Conservation (phyloP, 2,888 invertebrate genomes). For the Diploptera punctata region DNA sequence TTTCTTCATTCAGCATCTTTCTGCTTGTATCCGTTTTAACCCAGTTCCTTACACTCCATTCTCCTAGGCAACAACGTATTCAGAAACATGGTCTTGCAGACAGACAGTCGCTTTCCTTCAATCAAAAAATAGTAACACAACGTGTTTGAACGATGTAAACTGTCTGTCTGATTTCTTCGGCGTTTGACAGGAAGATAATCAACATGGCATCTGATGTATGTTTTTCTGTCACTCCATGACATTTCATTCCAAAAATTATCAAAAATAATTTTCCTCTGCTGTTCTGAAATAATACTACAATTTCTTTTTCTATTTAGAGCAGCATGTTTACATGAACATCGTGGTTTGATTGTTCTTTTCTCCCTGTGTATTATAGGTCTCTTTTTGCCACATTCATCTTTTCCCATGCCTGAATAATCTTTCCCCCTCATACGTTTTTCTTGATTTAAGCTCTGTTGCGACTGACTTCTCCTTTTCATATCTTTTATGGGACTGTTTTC, state of each 20-base stretch:
- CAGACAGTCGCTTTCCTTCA: neutral
- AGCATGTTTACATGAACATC: conserved; percentile 5
- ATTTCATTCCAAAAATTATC: conserved; percentile 5
- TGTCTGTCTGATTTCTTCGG: neutral
- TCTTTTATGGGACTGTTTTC: neutral
- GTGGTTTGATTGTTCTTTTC: neutral
- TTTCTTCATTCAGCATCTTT: neutral
- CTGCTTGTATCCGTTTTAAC: neutral
- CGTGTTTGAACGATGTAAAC: neutral
- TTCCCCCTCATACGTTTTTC: neutral
- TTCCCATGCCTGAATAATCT: neutral
- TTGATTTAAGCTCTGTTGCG: neutral
- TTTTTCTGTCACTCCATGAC: conserved; percentile 11
- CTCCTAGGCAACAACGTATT: conserved; percentile 7
- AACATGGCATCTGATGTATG: conserved; percentile 2
- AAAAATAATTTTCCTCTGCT: neutral
- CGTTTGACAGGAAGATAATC: neutral
- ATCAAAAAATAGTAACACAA: conserved; percentile 2
- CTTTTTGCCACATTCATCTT: neutral
- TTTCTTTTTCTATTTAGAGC: neutral
- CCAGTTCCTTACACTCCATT: conserved; percentile 1
- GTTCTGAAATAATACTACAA: conserved; percentile 3
- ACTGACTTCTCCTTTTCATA: neutral
- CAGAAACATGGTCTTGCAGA: neutral
- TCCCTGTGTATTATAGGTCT: neutral